Percentiles rank a stretch among this genome's conserved stretches.
Conservation (phyloP, 2,888 invertebrate species). For the Pinctada fucata region DNA sequence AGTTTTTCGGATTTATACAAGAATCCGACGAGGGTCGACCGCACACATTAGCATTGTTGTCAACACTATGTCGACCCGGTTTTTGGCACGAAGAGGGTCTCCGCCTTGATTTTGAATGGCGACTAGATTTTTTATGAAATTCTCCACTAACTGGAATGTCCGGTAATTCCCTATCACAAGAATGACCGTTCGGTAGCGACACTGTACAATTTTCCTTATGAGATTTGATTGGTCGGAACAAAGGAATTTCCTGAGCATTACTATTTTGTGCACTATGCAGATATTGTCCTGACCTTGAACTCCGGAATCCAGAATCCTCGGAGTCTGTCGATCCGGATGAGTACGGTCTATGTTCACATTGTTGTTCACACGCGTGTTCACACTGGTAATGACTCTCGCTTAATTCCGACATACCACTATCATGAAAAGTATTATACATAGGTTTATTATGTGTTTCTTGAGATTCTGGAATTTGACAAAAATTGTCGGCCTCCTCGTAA, state of each 20-base stretch:
- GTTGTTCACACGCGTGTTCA: slow-evolving; percentile 55
- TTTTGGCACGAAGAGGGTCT: slow-evolving; percentile 16
- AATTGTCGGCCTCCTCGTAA: slow-evolving; percentile 33
- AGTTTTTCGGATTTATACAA: slow-evolving; percentile 4
- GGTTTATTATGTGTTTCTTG: slow-evolving; percentile 19
- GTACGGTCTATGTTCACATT: slow-evolving; percentile 62
- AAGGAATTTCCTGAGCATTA: slow-evolving; percentile 57
- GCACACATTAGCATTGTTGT: neutral
- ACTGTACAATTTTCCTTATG: slow-evolving; percentile 36
- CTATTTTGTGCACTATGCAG: slow-evolving; percentile 61
- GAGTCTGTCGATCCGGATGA: slow-evolving; percentile 72
- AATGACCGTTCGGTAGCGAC: slow-evolving; percentile 22
- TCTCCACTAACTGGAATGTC: slow-evolving; percentile 5
- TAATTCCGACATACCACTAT: slow-evolving; percentile 63
- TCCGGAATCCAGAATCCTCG: slow-evolving; percentile 70
- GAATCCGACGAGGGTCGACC: neutral
- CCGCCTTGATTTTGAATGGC: slow-evolving; percentile 13
- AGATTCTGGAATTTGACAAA: slow-evolving; percentile 17
- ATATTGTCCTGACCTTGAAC: slow-evolving; percentile 67
- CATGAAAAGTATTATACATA: slow-evolving; percentile 60
- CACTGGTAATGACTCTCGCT: slow-evolving; percentile 57
- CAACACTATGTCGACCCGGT: neutral
- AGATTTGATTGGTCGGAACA: slow-evolving; percentile 63
- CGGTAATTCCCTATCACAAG: slow-evolving; percentile 7
- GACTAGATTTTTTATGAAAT: slow-evolving; percentile 25